These are phyloP conservation scores for Desoria tigrina DNA, from an alignment of 2,888 invertebrate genomes.

Conservation along the genomic window DNA sequence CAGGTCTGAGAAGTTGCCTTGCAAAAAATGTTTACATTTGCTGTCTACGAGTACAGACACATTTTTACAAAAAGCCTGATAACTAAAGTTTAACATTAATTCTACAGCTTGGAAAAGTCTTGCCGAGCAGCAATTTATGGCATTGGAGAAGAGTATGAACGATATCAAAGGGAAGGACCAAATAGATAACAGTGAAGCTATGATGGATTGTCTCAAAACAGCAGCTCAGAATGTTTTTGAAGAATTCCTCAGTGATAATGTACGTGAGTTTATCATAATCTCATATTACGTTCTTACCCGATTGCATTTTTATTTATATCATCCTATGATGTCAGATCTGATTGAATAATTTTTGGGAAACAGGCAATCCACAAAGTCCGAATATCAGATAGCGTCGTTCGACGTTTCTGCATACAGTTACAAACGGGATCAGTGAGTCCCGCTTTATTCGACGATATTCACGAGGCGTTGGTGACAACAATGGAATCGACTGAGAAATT, in stretches of 20 bases:
- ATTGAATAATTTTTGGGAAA: too few species aligned
- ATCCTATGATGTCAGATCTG: slow-evolving; percentile 12
- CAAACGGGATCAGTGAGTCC: slow-evolving; percentile 67
- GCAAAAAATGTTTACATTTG: not conserved
- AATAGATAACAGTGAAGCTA: slow-evolving; percentile 51
- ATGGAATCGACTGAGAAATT: slow-evolving; percentile 65
- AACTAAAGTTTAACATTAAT: too few species aligned
- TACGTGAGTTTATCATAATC: too few species aligned
- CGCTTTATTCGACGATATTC: slow-evolving; percentile 81
- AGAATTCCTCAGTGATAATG: slow-evolving; percentile 74
- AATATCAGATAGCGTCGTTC: slow-evolving; percentile 65
- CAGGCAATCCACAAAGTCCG: slow-evolving; percentile 66
- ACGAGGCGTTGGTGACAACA: slow-evolving; percentile 69
- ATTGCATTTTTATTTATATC: too few species aligned
- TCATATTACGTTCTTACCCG: not conserved
- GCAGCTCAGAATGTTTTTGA: slow-evolving; percentile 69
- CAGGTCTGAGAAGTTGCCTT: not conserved
- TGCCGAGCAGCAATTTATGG: slow-evolving; percentile 69
- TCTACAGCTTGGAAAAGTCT: slow-evolving; percentile 66
- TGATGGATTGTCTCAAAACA: slow-evolving; percentile 62
- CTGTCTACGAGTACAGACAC: not conserved
- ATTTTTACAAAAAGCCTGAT: too few species aligned
- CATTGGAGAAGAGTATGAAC: slow-evolving; percentile 61
- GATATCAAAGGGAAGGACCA: slow-evolving; percentile 32
- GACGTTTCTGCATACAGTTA: slow-evolving; percentile 65